These are phyloP conservation scores for Rhinoraja longicauda DNA, from an alignment of 2,797 vertebrate species.

Conservation along the genomic window DNA sequence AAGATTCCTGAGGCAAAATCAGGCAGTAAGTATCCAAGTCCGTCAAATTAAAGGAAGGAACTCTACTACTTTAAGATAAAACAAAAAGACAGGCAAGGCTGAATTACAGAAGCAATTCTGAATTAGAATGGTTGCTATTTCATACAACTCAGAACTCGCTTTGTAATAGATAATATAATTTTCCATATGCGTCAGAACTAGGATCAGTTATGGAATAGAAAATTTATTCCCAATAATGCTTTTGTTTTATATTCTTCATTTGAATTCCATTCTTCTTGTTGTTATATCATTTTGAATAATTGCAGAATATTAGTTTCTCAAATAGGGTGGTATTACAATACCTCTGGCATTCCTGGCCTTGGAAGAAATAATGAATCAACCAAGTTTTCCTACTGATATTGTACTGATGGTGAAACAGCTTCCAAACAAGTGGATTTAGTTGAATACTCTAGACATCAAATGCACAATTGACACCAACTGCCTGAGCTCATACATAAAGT, in stretches of 20 bases:
- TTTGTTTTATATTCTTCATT: not conserved
- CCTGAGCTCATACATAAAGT: too few relatives aligned
- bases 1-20: conserved; percentile 62
- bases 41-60: not conserved
- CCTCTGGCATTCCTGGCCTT: not conserved
- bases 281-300: not conserved
- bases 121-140: not conserved
- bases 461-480: too few relatives aligned
- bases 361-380: not conserved
- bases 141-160: not conserved
- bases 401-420: not conserved
- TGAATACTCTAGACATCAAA: too few relatives aligned
- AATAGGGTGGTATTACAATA: not conserved
- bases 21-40: conserved; percentile 56
- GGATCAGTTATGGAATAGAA: not conserved
- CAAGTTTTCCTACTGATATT: not conserved
- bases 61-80: not conserved
- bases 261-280: not conserved
- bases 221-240: not conserved
- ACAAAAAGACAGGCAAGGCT: not conserved
- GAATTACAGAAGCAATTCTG: conserved; percentile 1
- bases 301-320: not conserved
- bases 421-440: not conserved
- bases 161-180: not conserved
- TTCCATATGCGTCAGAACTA: not conserved